phyloP scores from a whole-genome alignment of 2,113 vertebrate genomes.

The Helogale parvula region DNA sequence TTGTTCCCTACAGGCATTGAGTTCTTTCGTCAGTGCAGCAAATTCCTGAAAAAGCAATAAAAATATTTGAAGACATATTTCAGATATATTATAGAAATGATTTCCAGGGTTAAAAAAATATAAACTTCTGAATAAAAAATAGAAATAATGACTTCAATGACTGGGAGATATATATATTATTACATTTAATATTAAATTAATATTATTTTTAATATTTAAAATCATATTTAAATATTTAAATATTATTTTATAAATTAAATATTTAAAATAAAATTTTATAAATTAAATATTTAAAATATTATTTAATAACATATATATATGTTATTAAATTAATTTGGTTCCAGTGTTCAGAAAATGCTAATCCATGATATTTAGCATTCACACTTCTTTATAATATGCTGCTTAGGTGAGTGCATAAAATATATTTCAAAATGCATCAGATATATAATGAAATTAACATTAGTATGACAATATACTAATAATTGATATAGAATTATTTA shows the following conservation, averaged over 20 bases:
- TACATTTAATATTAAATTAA: too few relatives aligned
- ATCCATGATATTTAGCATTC: not conserved
- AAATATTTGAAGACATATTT: slow-evolving; percentile 14
- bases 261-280: too few relatives aligned
- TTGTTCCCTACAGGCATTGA: slow-evolving; percentile 97
- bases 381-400: not conserved
- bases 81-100: not conserved
- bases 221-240: too few relatives aligned
- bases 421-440: slow-evolving; percentile 3
- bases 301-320: not conserved
- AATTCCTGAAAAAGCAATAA: slow-evolving; percentile 91
- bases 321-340: not conserved
- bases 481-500: not conserved
- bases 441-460: not conserved
- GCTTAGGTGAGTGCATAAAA: not conserved
- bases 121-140: not conserved
- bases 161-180: not conserved
- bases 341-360: not conserved
- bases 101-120: not conserved
- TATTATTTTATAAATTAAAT: too few relatives aligned
- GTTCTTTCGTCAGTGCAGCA: slow-evolving; percentile 97
- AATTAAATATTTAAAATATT: too few relatives aligned
- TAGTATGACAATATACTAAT: not conserved
- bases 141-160: not conserved
- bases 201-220: too few relatives aligned